Evolutionary conservation across 2,797 vertebrate genomes (phyloP).

Genomic region (Acanthornis magna): DNA sequence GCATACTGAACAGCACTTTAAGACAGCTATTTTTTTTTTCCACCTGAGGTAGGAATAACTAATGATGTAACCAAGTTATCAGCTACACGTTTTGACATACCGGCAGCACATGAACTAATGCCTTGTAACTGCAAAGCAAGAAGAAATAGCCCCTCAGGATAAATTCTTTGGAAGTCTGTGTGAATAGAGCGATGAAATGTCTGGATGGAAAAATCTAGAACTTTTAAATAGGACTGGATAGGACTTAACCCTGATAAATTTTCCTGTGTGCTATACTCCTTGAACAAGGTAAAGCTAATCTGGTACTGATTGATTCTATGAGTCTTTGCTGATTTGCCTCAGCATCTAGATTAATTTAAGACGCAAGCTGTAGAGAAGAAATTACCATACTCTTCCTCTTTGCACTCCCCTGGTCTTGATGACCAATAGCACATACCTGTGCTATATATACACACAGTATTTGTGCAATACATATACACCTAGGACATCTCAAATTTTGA

Average conservation of each 20-base stretch:
- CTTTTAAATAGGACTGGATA: slow-evolving; percentile 35
- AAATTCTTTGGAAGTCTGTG: slow-evolving; percentile 54
- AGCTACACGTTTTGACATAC: slow-evolving; percentile 77
- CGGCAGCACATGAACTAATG: slow-evolving; percentile 74
- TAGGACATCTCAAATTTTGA: neutral
- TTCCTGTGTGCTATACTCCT: neutral
- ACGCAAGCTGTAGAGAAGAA: neutral
- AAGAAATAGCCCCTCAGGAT: slow-evolving; percentile 51
- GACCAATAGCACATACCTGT: neutral
- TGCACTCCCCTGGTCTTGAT: neutral
- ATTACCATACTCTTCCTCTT: neutral
- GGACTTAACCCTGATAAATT: neutral
- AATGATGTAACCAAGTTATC: slow-evolving; percentile 84
- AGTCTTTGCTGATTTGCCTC: neutral
- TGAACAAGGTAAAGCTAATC: neutral
- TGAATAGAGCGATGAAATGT: slow-evolving; percentile 25
- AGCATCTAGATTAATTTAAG: neutral
- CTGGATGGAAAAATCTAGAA: slow-evolving; percentile 46
- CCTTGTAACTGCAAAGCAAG: slow-evolving; percentile 56
- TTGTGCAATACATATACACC: neutral
- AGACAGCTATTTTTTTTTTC: slow-evolving; percentile 73
- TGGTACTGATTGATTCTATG: neutral
- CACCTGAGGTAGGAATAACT: slow-evolving; percentile 79
- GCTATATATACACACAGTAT: neutral
- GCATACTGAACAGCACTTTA: slow-evolving; percentile 69